These are phyloP conservation scores for Heterotilapia buettikoferi DNA, from an alignment of 2,113 vertebrate species.

Conservation along the genomic window DNA sequence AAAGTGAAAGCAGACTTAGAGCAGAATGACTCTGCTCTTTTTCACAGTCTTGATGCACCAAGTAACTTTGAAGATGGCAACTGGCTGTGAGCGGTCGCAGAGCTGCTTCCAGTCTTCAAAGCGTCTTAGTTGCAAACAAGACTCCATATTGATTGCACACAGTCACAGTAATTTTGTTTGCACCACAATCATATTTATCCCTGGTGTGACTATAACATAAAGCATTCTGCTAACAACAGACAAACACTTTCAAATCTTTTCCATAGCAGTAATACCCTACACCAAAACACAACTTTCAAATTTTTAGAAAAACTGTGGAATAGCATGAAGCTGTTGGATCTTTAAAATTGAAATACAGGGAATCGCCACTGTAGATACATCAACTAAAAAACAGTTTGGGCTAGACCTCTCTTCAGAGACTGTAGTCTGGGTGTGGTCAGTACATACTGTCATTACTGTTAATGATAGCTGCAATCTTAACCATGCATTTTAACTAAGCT, in stretches of 20 bases:
- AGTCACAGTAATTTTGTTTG: not conserved
- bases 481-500: not conserved
- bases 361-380: not conserved
- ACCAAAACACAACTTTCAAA: not conserved
- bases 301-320: not conserved
- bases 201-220: not conserved
- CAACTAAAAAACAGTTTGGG: not conserved
- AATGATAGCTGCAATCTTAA: not conserved
- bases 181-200: not conserved
- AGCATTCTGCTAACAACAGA: not conserved
- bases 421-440: not conserved
- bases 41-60: not conserved
- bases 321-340: not conserved
- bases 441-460: not conserved
- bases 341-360: not conserved
- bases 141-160: not conserved
- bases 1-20: not conserved
- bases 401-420: not conserved
- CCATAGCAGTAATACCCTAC: not conserved
- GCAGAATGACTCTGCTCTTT: not conserved
- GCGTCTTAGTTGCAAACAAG: not conserved
- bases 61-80: not conserved
- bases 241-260: not conserved
- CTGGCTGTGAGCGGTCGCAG: not conserved
- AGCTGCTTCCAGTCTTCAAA: not conserved